Percentiles rank a stretch among this genome's conserved stretches.
phyloP scores from a whole-genome alignment of 2,113 vertebrate genomes.

The Xenus cinereus region DNA sequence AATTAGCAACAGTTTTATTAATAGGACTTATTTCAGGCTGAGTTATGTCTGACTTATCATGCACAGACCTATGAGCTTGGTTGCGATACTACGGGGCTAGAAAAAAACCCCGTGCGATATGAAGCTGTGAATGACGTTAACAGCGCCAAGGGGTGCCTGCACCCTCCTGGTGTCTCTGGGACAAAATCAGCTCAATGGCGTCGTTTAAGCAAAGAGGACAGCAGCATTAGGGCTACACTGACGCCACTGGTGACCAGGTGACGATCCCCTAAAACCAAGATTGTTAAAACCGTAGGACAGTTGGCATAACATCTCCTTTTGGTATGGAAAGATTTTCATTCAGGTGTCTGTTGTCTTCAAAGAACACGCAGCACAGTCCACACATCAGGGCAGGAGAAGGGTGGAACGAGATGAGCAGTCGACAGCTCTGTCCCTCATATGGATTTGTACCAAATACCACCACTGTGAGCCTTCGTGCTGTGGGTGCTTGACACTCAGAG shows the following conservation, averaged over 20 bases:
- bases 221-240: background rate
- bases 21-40: background rate
- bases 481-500: background rate
- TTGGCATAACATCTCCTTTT: background rate
- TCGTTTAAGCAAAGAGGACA: background rate
- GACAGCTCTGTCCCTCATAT: accelerated
- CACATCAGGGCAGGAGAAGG: background rate
- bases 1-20: background rate
- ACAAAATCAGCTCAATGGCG: background rate
- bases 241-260: background rate
- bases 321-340: background rate
- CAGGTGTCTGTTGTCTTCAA: background rate
- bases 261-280: background rate
- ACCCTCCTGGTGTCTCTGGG: background rate
- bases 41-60: background rate
- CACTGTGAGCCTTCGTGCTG: background rate
- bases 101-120: background rate
- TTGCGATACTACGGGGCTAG: background rate
- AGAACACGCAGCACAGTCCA: accelerated
- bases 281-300: background rate
- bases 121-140: background rate
- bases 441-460: background rate
- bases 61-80: background rate
- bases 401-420: background rate
- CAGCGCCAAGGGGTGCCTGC: accelerated